Base-by-base conservation (phyloP, 2,888 invertebrate genomes). In the Patella ulyssiponensis region DNA sequence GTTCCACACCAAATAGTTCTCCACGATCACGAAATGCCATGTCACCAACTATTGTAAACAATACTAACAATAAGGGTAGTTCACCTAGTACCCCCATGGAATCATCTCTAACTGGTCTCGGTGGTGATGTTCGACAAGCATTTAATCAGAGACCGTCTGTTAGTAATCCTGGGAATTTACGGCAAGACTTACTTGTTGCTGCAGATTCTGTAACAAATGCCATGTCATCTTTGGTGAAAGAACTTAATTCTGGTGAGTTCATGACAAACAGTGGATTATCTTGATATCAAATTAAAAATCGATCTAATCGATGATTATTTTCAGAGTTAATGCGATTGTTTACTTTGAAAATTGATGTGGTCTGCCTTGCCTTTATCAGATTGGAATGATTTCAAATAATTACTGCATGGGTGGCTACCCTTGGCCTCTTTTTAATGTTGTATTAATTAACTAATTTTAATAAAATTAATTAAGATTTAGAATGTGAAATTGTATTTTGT, bases 191-290 rank as follows among this genome's bases (percentile, higher is more conserved):
- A 77, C 94, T 98, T 85, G 96, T 96, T 89, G 98, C 98, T 72
- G 98, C 98, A 71, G 98, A 98, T 93, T 98, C 97, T 52, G 98
- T 99, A 86, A 98, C 98, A 81, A 97, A 97, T 92, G 98, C 98
- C 81, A 98, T 99, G 98, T 97, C 98, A 56, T 97, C 97, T 51
- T 94, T 99, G 86, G 98, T 99, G 86, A 94, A 97, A 92, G 98
- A 99, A 93, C 94, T 98, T 76, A 98, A 98, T 93, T 96, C 97
- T 93, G 89, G 88, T 87, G 53, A 53, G 81, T 76, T 44, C 7
- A 44, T 44, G 9, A 44, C 9, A 9, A 44, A 44, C n/a, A n/a
- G n/a, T n/a, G n/a, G n/a, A n/a, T n/a, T n/a, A n/a, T n/a, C n/a
- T n/a, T n/a, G n/a, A n/a, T n/a, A n/a, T n/a, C n/a, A n/a, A n/a